Conservation (phyloP, 2,113 vertebrate genomes). For the Siniperca knerii region DNA sequence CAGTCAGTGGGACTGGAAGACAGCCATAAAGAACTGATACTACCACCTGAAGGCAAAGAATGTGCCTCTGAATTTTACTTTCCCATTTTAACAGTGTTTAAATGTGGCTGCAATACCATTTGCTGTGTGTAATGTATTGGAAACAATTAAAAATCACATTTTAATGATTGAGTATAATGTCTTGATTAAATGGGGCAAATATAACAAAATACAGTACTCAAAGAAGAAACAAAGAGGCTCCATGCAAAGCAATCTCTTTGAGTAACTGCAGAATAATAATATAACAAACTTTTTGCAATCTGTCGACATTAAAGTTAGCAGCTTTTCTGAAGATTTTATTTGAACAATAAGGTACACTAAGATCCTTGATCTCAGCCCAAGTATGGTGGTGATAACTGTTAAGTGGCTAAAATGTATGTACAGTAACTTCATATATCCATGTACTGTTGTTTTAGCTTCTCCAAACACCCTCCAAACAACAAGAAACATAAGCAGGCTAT, state of each 20-base stretch:
- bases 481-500: neutral
- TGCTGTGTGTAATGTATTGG: conserved; percentile 72
- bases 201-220: conserved; percentile 45
- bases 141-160: conserved; percentile 66
- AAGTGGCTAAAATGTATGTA: neutral
- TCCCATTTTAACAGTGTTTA: conserved; percentile 46
- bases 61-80: neutral
- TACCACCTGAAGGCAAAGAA: conserved; percentile 71
- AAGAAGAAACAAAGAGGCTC: conserved; percentile 34
- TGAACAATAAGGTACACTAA: neutral
- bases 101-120: conserved; percentile 54
- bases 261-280: conserved; percentile 17
- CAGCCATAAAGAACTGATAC: conserved; percentile 55
- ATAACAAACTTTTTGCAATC: conserved; percentile 17
- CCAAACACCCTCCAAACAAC: neutral
- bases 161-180: conserved; percentile 63
- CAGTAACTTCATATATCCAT: neutral
- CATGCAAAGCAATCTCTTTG: conserved; percentile 16
- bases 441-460: neutral
- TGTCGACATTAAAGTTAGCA: conserved; percentile 9
- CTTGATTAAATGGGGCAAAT: conserved; percentile 63
- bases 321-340: neutral
- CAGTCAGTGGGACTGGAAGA: neutral
- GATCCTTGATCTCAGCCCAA: neutral
- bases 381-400: neutral